These are phyloP conservation scores for Blennius ocellaris DNA, from an alignment of 2,113 vertebrate genomes.

Conservation along the genomic window DNA sequence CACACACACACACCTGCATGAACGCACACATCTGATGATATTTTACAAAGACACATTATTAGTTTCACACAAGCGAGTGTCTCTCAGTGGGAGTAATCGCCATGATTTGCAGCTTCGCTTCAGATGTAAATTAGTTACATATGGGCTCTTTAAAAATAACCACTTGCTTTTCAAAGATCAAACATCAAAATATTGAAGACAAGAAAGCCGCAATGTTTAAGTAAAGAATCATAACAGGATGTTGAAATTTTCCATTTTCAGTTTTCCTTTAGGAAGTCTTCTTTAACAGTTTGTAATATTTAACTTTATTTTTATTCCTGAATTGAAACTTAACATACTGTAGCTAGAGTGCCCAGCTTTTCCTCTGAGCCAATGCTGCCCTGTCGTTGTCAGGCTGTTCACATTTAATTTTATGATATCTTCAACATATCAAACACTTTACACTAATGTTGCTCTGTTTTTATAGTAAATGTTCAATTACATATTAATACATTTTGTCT, in stretches of 20 bases:
- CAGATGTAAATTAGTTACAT: slow-evolving; percentile 4
- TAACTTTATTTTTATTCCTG: neutral
- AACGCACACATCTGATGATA: slow-evolving; percentile 27
- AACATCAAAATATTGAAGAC: neutral
- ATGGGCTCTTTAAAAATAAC: neutral
- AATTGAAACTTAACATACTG: neutral
- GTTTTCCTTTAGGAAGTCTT: neutral
- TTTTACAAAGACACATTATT: slow-evolving; percentile 31
- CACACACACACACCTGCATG: slow-evolving; percentile 39
- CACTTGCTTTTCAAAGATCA: neutral
- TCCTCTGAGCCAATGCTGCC: neutral
- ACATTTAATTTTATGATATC: neutral
- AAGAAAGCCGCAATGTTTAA: neutral
- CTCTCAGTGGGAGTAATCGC: slow-evolving; percentile 16
- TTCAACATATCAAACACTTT: neutral
- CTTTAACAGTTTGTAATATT: neutral
- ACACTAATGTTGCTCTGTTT: neutral
- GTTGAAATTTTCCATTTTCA: neutral
- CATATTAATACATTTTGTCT: neutral
- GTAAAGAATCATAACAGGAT: neutral
- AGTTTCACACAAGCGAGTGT: neutral
- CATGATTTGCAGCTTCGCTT: slow-evolving; percentile 21
- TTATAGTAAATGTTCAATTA: neutral
- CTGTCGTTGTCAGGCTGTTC: neutral
- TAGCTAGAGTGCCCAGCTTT: neutral